Base-by-base conservation (phyloP, 2,888 invertebrate species). In the Ochropacha duplaris region DNA sequence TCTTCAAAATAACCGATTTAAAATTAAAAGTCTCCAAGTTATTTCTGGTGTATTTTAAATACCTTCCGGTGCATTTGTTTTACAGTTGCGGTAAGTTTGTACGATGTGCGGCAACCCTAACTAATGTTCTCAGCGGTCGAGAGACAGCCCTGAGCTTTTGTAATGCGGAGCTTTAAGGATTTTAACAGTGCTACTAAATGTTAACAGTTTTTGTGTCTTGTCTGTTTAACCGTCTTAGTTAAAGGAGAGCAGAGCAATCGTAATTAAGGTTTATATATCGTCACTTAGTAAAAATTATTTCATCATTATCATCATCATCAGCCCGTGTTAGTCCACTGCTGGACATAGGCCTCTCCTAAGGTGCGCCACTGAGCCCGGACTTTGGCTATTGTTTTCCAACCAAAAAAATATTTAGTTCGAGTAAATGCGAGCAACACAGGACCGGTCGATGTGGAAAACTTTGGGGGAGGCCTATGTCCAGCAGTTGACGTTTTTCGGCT, bases 91-190 rank as follows among this genome's bases (percentile, higher is more conserved):
- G 44, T 44, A 44, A 9, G 44, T 44, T 44, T 19, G 44, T 19
- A 44, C 44, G 44, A 44, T 44, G 44, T 44, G 44, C 44, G 44
- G 44, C 44, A 44, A 44, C 44, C 44, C 44, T 44, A 44, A 44
- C 44, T 44, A 44, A 44, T 44, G 44, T 44, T 16, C 44, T 44
- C 44, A 9, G 44, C 19, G 44, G 44, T 44, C 19, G 44, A 44
- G 44, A 44, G 44, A 44, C 44, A 44, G 11, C 44, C 44, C 44
- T 44, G 44, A 44, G 44, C 44, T 19, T 44, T 44, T 44, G 44
- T 44, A 44, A 44, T 44, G 44, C 44, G 44, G 44, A 44, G 19
- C 19, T 44, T 44, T 19, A 44, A 44, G 36, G 36, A 36, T 36
- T 36, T 36, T 36, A 36, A n/a, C 36, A 6, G n/a, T 36, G 36